Evolutionary conservation across 2,113 vertebrate genomes (phyloP).

Genomic region (Gambusia holbrooki): DNA sequence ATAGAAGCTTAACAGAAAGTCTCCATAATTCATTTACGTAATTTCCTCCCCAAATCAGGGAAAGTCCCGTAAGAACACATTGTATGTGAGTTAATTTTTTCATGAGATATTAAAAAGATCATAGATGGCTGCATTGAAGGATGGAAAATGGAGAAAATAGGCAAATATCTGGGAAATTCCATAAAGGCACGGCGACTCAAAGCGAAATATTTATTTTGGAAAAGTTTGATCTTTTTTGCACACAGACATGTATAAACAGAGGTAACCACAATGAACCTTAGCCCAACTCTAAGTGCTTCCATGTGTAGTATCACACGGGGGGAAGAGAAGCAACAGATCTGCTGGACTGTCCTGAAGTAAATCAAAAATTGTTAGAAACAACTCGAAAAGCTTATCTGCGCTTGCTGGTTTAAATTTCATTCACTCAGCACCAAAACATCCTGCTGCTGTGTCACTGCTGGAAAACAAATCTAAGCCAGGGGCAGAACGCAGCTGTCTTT

Average conservation of each 20-base stretch:
- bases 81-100: not conserved
- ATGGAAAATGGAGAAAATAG: constrained; percentile 17
- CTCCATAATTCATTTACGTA: not conserved
- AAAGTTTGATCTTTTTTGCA: constrained; percentile 16
- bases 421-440: constrained; percentile 2
- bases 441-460: constrained; percentile 2
- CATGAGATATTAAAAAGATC: not conserved
- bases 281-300: constrained; percentile 55
- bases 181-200: constrained; percentile 21
- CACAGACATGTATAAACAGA: constrained; percentile 39
- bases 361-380: constrained; percentile 1
- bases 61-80: not conserved
- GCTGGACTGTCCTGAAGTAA: constrained; percentile 15
- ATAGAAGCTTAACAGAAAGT: not conserved
- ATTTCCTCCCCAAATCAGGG: not conserved
- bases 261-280: constrained; percentile 31
- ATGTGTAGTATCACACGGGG: constrained; percentile 56
- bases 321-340: constrained; percentile 7
- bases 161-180: constrained; percentile 32
- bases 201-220: constrained; percentile 57
- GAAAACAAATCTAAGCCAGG: not conserved
- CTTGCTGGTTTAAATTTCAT: constrained; percentile 4
- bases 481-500: not conserved
- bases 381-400: constrained; percentile 11
- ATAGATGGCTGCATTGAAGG: constrained; percentile 3